Base-by-base conservation (phyloP, 2,888 invertebrate genomes). In the Tachina grossa region DNA sequence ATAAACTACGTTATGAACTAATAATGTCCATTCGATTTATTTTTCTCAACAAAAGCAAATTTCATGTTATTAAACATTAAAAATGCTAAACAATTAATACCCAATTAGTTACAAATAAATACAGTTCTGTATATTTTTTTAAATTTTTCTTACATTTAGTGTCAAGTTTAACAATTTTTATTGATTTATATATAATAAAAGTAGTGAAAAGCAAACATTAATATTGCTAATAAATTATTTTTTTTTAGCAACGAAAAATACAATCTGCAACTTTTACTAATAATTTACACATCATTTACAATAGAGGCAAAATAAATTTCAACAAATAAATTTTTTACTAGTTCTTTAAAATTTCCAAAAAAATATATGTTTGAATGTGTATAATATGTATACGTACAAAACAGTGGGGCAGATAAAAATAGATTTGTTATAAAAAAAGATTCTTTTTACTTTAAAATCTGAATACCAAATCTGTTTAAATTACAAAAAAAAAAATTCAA, bases 331-430 rank as follows among this genome's bases (percentile, higher is more conserved):
- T 45, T 59, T 77, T 39, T 59, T 49, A 16, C 5, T 43, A 16
- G n/a, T 63, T 61, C 9, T 57, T 55, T 65, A 22, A 22, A 45
- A 10, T 66, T 49, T 31, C 22, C 1, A 51, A 68, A 55, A 31
- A 65, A 39, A 22, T 53, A 8, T 45, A 14, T 31, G 31, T 31
- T 31, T 31, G 31, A 5, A 6, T 31, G 6, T 31, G 31, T 6
- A 31, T 6, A 31, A 31, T 31, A 31, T 31, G 31, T 31, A 31
- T 31, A 31, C 31, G 31, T 45, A 49, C 3, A 45, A 66, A 63
- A 66, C 74, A 74, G 74, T 66, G 66, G 80, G 74, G 49, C 66
- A 57, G 45, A 59, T 22, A 76, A 80, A 84, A 84, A 84, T 80
- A 80, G 80, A 80, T 76, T 69, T 77, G n/a, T 55, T 51, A 72